Base-by-base conservation (phyloP, 2,113 vertebrate species). In the Dryoscopus gambensis region DNA sequence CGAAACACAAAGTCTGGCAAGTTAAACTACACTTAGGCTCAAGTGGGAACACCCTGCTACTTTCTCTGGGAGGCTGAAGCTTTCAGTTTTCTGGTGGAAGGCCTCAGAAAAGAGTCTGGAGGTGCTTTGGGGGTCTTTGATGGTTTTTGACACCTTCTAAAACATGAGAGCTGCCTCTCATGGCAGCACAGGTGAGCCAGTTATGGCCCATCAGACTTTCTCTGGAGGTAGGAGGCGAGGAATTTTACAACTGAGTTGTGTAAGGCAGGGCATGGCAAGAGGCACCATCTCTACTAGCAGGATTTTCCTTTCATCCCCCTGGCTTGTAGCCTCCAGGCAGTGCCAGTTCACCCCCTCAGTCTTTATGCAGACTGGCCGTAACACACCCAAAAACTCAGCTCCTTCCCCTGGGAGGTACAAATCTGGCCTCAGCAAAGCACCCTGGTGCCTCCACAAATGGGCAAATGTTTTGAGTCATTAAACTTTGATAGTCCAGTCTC, bases 131-230 rank as follows among this genome's bases (percentile, higher is more conserved):
- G 20, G 6, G 9, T 3, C 21, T 37, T 52, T 53, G 17, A 53
- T 37, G 8, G 10, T 13, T 75, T 64, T 40, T 47, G 50, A 56
- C 23, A n/a, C 15, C 24, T 65, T 64, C 18, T 47, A 24, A 55
- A 64, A 10, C 15, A 24, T 8, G 28, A 27, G 6, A 64, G 10
- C 28, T 55, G 49, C 11, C 11, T 55, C 49, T 84, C n/a, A 39
- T 28, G 11, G 37, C 11, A 33, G 12, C 0, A 0, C 9, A 22
- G 15, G 8, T 57, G 24, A 24, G 24, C 5, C 8, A 56, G 30
- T n/a, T 40, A 11, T 30, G 10, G 10, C 30, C 15, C 15, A 47
- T 47, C 12, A 30, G n/a, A 47, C 6, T 19, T 65, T 19, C n/a
- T 19, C 5, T 10, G 20, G 24, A 56, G n/a, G 18, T 1, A 23